Conservation (phyloP, 2,888 invertebrate species). For the Diarsia brunnea region DNA sequence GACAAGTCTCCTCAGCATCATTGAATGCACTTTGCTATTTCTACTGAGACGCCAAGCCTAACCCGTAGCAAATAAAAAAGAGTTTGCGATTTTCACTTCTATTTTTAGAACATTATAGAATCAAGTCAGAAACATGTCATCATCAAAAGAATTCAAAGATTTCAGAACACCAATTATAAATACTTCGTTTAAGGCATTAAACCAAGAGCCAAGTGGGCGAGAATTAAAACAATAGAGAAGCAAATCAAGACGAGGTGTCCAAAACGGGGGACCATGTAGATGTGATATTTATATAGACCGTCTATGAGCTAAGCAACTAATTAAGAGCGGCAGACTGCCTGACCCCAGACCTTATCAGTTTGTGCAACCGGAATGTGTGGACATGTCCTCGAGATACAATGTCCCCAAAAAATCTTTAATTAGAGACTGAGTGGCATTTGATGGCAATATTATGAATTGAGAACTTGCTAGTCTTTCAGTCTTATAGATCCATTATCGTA, state of each 20-base stretch:
- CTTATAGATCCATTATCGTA: not conserved
- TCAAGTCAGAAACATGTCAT: slow-evolving; percentile 40
- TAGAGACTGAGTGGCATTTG: not conserved
- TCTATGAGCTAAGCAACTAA: slow-evolving; percentile 62
- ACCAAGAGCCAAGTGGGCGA: slow-evolving; percentile 61
- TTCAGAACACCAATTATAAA: slow-evolving; percentile 64
- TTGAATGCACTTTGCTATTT: not conserved
- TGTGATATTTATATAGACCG: slow-evolving; percentile 55
- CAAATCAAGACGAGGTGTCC: slow-evolving; percentile 56
- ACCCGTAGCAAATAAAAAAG: not conserved
- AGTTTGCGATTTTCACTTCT: slow-evolving; percentile 3
- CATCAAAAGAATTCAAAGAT: slow-evolving; percentile 55
- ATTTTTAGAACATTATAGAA: slow-evolving; percentile 30
- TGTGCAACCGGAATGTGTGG: slow-evolving; percentile 40
- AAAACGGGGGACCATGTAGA: slow-evolving; percentile 53
- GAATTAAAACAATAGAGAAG: slow-evolving; percentile 67
- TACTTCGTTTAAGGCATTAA: slow-evolving; percentile 62
- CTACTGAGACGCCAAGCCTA: not conserved
- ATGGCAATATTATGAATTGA: not conserved
- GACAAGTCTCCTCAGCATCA: no score
- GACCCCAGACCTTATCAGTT: slow-evolving; percentile 64
- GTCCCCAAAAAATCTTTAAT: slow-evolving; percentile 36
- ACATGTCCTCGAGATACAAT: slow-evolving; percentile 26
- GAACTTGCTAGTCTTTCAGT: not conserved
- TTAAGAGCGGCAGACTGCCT: slow-evolving; percentile 66